Conservation (phyloP, 1,140 invertebrate species). For the Rhopalosiphum maidis region DNA sequence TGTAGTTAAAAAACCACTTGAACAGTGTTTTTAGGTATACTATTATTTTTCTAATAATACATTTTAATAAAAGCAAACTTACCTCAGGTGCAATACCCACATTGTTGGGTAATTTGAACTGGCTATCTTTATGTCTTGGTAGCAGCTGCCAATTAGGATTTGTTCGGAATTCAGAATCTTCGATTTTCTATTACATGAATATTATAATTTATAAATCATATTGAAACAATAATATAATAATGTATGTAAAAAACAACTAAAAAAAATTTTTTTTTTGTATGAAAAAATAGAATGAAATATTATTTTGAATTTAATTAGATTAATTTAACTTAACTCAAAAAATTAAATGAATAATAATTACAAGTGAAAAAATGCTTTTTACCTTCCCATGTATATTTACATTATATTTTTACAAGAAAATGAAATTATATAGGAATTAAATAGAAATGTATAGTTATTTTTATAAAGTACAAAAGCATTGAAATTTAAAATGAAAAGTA, state of each 20-base stretch:
- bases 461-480: too few relatives aligned
- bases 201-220: background rate
- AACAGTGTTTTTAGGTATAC: background rate
- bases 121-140: slow-evolving; percentile 50
- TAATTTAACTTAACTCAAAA: background rate
- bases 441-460: too few relatives aligned
- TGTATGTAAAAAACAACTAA: background rate
- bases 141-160: slow-evolving; percentile 52
- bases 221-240: background rate
- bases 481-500: too few relatives aligned
- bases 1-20: background rate
- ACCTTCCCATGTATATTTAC: background rate
- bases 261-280: background rate
- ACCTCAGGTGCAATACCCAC: slow-evolving; percentile 43
- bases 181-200: slow-evolving; percentile 37
- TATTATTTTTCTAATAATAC: background rate
- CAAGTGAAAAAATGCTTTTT: background rate
- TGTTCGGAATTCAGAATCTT: slow-evolving; percentile 54
- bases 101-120: slow-evolving; percentile 55
- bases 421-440: too few relatives aligned
- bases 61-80: background rate
- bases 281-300: background rate
- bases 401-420: background rate
- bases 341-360: background rate
- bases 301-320: background rate